Evolutionary conservation across 1,140 invertebrate species (phyloP), one percentile per base, ranked within the genome.

Genomic region (Tetragnatha versicolor): DNA sequence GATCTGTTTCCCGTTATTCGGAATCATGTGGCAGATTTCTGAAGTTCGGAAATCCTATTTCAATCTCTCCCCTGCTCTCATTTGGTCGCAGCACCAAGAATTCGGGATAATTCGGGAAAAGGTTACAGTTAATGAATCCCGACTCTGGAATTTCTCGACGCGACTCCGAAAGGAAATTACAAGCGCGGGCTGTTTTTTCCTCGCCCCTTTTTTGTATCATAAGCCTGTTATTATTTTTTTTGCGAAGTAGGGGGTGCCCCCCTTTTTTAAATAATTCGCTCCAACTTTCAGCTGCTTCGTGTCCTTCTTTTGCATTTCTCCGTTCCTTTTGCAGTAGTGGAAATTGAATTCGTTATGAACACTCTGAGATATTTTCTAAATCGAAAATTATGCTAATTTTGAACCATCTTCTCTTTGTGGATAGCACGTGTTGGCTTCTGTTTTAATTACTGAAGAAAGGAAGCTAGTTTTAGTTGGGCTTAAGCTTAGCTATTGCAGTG

Each of bases 311-410:
- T 75, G 17, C 25, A 25, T 35, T 70, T 70, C 47, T 70, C 33
- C n/a, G n/a, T 35, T 55, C 33, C 35, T 33, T 27, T 39, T 35
- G 63, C 51, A n/a, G 37, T 75, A 49, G 27, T 75, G 53, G 72
- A 75, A 75, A 63, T 75, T 75, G 72, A 75, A 75, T 75, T 75
- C 72, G 72, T 75, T 75, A 75, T 75, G 72, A 75, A 75, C 58
- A 49, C 29, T n/a, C 7, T 27, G 58, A 75, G 72, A 63, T 63
- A 58, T 75, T 75, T 58, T 75, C 72, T 63, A 75, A 75, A 75
- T 75, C 72, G 72, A 75, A 75, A 75, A 75, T 75, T 75, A 75
- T 75, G 72, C 72, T 75, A 75, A 75, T 75, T 75, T 63, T 51
- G 58, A 49, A 42, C 31, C 69, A 45, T 35, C 69, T 14, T 75